Percentiles rank a stretch among this genome's conserved stretches.
phyloP scores from a whole-genome alignment of 2,888 invertebrate species.

The Ophraella communa region DNA sequence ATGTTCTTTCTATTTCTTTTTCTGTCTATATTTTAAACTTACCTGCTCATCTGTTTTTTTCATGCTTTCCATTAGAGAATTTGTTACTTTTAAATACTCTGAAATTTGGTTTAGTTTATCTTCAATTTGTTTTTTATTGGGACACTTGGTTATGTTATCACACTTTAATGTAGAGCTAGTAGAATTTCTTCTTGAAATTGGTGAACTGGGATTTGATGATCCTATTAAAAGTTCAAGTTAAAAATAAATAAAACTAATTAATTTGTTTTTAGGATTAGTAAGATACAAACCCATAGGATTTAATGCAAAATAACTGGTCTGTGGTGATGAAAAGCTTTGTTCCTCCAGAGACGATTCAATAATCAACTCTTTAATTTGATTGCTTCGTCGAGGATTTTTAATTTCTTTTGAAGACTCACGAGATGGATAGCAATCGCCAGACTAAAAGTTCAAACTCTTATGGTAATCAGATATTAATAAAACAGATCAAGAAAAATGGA shows the following conservation, averaged over 20 bases:
- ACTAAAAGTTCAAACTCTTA: conserved; percentile 41
- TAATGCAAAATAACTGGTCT: conserved; percentile 24
- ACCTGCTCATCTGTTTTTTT: conserved; percentile 73
- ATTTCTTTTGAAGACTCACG: conserved; percentile 42
- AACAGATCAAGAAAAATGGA: too few relatives aligned
- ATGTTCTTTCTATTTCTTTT: neutral
- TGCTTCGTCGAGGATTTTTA: conserved; percentile 49
- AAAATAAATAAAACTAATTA: neutral
- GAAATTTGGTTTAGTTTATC: conserved; percentile 73
- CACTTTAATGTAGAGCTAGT: conserved; percentile 55
- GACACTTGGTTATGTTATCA: conserved; percentile 62
- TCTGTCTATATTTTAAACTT: conserved; percentile 41
- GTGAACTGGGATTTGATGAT: conserved; percentile 51
- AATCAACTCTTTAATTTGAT: conserved; percentile 41
- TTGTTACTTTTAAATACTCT: conserved; percentile 75
- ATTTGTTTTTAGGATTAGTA: neutral
- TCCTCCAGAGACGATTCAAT: conserved; percentile 47
- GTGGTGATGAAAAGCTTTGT: conserved; percentile 28
- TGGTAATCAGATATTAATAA: too few relatives aligned
- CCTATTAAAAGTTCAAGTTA: neutral
- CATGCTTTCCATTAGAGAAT: conserved; percentile 73
- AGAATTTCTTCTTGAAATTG: conserved; percentile 55
- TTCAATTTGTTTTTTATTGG: conserved; percentile 73
- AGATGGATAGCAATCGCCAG: conserved; percentile 47
- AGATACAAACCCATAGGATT: conserved; percentile 26